A percentile compares a stretch with the other conserved stretches of the same genome.
phyloP scores from a whole-genome alignment of 2,113 vertebrate genomes.

The Tetraodon nigroviridis region DNA sequence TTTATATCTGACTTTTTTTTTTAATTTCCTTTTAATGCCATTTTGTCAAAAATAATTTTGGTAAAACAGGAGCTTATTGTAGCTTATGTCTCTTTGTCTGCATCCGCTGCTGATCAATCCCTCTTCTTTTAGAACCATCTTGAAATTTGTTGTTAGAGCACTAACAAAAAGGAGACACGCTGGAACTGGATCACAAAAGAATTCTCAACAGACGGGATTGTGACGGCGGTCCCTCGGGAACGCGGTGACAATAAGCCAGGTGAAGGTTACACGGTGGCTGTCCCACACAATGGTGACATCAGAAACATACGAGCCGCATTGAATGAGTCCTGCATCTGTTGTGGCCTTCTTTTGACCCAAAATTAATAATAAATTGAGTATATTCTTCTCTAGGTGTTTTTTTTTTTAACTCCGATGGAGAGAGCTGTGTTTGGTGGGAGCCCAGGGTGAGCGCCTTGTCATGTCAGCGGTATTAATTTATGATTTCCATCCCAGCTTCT shows the following conservation, averaged over 20 bases:
- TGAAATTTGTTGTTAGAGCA: conserved; percentile 8
- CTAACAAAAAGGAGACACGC: conserved; percentile 16
- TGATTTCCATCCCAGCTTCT: conserved; percentile 78
- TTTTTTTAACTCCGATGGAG: conserved; percentile 61
- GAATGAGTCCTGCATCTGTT: conserved; percentile 50
- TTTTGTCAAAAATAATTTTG: too few relatives aligned
- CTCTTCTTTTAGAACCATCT: conserved; percentile 10
- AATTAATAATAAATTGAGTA: conserved; percentile 74
- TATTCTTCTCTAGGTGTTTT: conserved; percentile 63
- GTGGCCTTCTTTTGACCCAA: conserved; percentile 66
- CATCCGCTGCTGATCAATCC: background rate
- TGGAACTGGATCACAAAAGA: conserved; percentile 26
- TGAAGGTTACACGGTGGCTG: conserved; percentile 50
- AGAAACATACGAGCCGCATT: conserved; percentile 55
- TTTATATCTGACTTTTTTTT: too few relatives aligned
- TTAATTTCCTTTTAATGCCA: too few relatives aligned
- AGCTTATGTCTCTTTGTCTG: background rate
- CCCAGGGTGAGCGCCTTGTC: conserved; percentile 72
- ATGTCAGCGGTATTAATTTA: conserved; percentile 80
- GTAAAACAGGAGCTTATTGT: too few relatives aligned
- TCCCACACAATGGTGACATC: conserved; percentile 53
- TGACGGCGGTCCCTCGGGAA: conserved; percentile 37
- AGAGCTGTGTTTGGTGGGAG: conserved; percentile 56
- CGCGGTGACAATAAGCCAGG: conserved; percentile 44
- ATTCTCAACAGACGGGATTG: conserved; percentile 37